A percentile compares a stretch with the other conserved stretches of the same genome.
phyloP scores from a whole-genome alignment of 2,797 vertebrate species.

The Tiaroga cobitis region DNA sequence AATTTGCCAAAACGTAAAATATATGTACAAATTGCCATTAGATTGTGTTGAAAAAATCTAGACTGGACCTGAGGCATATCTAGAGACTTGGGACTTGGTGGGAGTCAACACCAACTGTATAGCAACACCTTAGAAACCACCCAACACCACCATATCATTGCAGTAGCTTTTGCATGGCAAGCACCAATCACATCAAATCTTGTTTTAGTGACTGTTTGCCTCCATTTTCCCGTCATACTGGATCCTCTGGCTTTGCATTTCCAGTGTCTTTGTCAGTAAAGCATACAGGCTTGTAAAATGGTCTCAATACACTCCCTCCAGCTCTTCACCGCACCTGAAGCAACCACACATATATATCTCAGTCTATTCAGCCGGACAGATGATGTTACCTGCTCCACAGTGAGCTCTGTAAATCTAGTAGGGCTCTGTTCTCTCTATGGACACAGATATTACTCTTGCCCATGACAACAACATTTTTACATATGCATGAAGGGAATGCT shows the following conservation, averaged over 20 bases:
- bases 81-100: background rate
- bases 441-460: constrained; percentile 27
- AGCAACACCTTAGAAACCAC: background rate
- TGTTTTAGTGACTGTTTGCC: background rate
- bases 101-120: background rate
- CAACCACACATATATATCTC: constrained; percentile 5
- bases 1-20: background rate
- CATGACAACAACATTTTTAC: constrained; percentile 23
- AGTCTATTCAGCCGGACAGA: constrained; percentile 16
- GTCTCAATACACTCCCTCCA: background rate
- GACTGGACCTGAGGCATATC: background rate
- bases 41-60: background rate
- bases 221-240: background rate
- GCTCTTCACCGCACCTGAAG: constrained; percentile 15
- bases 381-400: background rate
- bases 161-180: background rate
- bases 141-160: background rate
- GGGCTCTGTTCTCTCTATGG: constrained; percentile 20
- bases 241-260: background rate
- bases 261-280: constrained; percentile 7
- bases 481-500: constrained; percentile 18
- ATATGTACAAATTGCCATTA: background rate
- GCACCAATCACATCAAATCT: background rate
- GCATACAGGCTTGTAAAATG: background rate
- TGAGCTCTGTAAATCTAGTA: constrained; percentile 31